phyloP scores from a whole-genome alignment of 2,113 vertebrate species.

The Lepisosteus osseus region DNA sequence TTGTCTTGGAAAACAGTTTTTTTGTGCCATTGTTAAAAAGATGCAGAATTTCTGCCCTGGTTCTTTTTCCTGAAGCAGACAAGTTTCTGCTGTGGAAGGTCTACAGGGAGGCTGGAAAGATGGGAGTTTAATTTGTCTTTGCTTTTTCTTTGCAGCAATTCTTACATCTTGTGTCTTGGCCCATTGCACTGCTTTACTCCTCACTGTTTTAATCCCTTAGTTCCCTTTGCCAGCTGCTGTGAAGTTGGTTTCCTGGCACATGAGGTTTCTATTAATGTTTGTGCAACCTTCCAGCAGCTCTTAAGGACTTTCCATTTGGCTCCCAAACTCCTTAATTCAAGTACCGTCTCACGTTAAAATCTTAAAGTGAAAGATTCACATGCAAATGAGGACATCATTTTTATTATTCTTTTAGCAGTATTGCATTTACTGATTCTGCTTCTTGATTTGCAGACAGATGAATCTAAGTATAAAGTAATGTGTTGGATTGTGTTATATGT shows the following conservation, averaged over 20 bases:
- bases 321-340: background rate
- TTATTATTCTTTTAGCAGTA: no score
- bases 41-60: no score
- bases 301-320: background rate
- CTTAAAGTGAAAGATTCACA: background rate
- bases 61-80: no score
- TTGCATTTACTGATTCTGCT: no score
- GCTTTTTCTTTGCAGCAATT: background rate
- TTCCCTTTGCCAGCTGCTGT: constrained; percentile 10
- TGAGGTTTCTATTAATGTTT: constrained; percentile 10
- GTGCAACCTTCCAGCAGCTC: background rate
- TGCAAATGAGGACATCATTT: background rate
- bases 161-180: background rate
- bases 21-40: no score
- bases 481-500: no score
- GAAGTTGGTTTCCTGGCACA: background rate
- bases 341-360: constrained; percentile 1
- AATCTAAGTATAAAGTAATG: no score
- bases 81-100: background rate
- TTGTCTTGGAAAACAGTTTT: no score
- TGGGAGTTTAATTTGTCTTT: no score
- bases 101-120: background rate
- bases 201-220: background rate
- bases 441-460: no score
- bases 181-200: background rate